Percentiles rank a stretch among this genome's conserved stretches.
These are phyloP conservation scores for Aphidius colemani DNA, from an alignment of 2,888 invertebrate genomes.

Conservation along the genomic window DNA sequence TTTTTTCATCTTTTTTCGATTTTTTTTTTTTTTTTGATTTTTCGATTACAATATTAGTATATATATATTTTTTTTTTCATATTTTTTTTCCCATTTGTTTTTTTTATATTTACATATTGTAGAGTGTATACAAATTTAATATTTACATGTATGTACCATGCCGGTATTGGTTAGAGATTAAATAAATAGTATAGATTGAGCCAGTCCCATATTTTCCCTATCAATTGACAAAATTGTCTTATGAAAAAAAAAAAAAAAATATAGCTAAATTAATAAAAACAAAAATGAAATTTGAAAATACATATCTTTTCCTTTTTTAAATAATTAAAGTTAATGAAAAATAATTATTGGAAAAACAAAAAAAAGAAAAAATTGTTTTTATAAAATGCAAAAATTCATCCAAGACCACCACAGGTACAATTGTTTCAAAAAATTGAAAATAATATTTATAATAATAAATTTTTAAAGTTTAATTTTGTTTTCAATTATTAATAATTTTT, in stretches of 20 bases:
- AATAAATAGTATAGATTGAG: constrained; percentile 9
- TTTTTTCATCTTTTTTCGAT: neutral
- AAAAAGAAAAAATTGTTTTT: constrained; percentile 4
- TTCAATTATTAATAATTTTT: too few species aligned
- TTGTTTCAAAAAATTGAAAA: too few species aligned
- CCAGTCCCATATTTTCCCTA: neutral
- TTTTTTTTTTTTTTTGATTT: neutral
- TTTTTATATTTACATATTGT: constrained; percentile 12
- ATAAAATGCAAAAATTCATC: too few species aligned
- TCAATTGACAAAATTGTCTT: neutral
- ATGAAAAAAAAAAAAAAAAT: neutral
- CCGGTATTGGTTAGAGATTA: constrained; percentile 9
- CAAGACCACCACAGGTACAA: too few species aligned
- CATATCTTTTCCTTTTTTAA: too few species aligned
- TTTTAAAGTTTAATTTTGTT: too few species aligned
- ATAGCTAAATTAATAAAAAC: neutral
- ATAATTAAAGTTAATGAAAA: neutral
- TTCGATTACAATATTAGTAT: neutral
- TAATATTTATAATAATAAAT: too few species aligned
- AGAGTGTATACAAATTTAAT: constrained; percentile 14
- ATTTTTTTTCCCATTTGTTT: neutral
- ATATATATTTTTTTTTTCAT: neutral
- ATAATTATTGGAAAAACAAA: constrained; percentile 13
- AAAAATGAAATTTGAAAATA: neutral
- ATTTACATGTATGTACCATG: constrained; percentile 11